Base-by-base conservation (phyloP, 1,140 invertebrate species). In the Drosophila ohnishii region DNA sequence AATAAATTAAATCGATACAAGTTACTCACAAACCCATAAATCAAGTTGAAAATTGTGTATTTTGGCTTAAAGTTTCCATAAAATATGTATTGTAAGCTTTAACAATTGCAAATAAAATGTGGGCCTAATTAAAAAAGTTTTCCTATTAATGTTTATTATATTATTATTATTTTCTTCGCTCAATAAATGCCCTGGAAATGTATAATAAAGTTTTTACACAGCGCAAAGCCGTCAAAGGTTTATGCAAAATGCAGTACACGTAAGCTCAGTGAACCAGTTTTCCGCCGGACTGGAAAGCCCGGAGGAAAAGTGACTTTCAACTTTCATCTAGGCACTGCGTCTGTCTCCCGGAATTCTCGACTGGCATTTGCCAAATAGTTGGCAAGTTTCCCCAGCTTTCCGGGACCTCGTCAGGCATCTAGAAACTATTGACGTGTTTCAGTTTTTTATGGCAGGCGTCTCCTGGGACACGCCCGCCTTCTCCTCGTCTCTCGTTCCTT, bases 321-420 rank as follows among this genome's bases (percentile, higher is more conserved):
- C 64, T 60, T 62, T 75, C 32, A 64, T 69, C 32, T 69, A n/a
- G 61, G 22, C 16, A 37, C 9, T 59, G 58, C 44, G 32, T 16
- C 30, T 35, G 61, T 51, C 48, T 57, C 5, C 14, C 37, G 47
- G 44, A 73, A 74, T 69, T 61, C 65, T 48, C 34, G 42, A 56
- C 55, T 47, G 62, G 58, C 73, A 77, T 84, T 84, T 73, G 61
- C 80, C 60, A 73, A 85, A 84, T 62, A 73, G 76, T 70, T 85
- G 55, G 40, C 35, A 73, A 69, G 74, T 58, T 69, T 67, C n/a
- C 47, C 9, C 30, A 11, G 48, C 28, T 55, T 37, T 34, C 22
- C 45, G 30, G 13, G 11, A 32, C 30, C 39, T 28, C 51, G 60
- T 19, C 71, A 60, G 40, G 30, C 40, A 60, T 40, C 73, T 45